Evolutionary conservation across 2,888 invertebrate genomes (phyloP).

Genomic region (Calameuta filiformis): DNA sequence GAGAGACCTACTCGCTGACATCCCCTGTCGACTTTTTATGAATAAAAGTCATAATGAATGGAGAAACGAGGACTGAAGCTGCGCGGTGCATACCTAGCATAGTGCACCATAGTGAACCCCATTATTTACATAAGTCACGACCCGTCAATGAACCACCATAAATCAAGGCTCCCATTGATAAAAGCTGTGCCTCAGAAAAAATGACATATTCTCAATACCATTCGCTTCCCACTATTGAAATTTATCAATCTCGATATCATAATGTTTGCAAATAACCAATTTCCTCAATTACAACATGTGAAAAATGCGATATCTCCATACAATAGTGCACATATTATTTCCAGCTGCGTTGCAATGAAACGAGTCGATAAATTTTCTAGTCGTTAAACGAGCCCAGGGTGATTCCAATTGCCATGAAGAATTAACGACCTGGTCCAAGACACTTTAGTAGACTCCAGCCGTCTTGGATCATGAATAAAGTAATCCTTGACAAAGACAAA

Average conservation of each 20-base stretch:
- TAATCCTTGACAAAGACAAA: not conserved
- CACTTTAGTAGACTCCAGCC: not conserved
- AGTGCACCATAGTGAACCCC: constrained; percentile 11
- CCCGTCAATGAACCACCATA: constrained; percentile 4
- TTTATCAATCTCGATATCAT: not conserved
- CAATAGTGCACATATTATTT: not conserved
- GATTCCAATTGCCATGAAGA: not conserved
- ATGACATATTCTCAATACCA: not conserved
- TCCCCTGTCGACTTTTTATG: constrained; percentile 26
- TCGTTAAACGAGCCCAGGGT: not conserved
- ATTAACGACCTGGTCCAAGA: not conserved
- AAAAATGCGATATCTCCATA: not conserved
- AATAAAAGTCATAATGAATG: constrained; percentile 40
- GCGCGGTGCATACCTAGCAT: not conserved
- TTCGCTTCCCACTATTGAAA: not conserved
- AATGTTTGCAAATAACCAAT: not conserved
- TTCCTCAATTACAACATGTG: not conserved
- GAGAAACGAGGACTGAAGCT: not conserved
- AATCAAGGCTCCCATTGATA: constrained; percentile 6
- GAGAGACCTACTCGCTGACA: not conserved
- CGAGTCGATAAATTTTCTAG: constrained; percentile 2
- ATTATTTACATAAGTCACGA: constrained; percentile 29
- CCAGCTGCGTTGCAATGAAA: not conserved
- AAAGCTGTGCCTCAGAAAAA: not conserved
- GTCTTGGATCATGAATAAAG: not conserved